Evolutionary conservation across 2,113 vertebrate species (phyloP), one percentile per base, ranked within the genome.

Genomic region (Siniperca chuatsi): DNA sequence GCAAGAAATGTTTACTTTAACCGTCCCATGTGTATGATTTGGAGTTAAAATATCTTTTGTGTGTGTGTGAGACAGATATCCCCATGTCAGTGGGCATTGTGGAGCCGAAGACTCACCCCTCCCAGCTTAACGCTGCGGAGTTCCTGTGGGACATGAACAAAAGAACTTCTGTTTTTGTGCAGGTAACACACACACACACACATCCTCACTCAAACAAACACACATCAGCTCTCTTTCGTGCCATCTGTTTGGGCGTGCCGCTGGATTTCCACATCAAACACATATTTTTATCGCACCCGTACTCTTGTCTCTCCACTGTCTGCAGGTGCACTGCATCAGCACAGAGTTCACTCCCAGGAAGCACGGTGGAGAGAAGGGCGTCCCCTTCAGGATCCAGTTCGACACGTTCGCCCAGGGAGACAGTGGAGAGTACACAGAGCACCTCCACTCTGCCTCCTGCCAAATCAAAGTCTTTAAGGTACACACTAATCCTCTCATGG

Each of bases 401-500:
- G 98, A 99, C 92, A 99, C 98, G 0, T 99, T 99, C 82, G 94
- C 97, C 76, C 97, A 96, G 94, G 97, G 96, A 4, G 97, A 98
- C 23, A 89, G 90, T 0, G 98, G 96, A 21, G 98, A 99, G 42
- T 99, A 99, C 90, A 96, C 96, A 0, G 98, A 99, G 89, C 98
- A 99, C 91, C 94, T 98, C 70, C 98, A 99, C 92, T 99, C 98
- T 0, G 98, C 98, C 93, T 99, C 98, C 96, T 99, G 98, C 95
- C 98, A 99, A 96, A 97, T 99, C 95, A 99, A 99, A 96, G 98
- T 99, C 81, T 99, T 99, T 93, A 99, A 99, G 98, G 98, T 99
- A 95, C 16, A 52, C 10, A 23, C 15, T 74, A 50, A 0, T 9
- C 20, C 58, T 75, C 37, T 66, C 20, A 13, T 5, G 9, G 8